phyloP scores from a whole-genome alignment of 2,888 invertebrate genomes.

The Mesorhabditis belari region DNA sequence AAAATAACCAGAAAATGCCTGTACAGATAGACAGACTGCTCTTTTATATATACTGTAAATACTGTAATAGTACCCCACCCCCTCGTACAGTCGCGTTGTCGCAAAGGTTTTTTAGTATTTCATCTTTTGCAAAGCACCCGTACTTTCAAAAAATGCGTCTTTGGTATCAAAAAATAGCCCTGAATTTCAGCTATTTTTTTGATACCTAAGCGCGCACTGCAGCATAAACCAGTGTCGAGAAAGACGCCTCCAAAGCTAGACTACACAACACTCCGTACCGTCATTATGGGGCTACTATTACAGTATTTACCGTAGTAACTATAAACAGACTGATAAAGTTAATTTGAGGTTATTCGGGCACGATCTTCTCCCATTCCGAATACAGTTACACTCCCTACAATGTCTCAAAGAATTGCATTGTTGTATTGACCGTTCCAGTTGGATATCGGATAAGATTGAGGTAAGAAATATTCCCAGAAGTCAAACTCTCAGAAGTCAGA shows the following conservation, averaged over 20 bases:
- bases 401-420: constrained; percentile 26
- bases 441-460: constrained; percentile 28
- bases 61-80: no score
- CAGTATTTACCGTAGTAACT: not conserved
- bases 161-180: no score
- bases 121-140: no score
- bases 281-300: not conserved
- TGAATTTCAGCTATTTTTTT: not conserved
- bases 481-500: not conserved
- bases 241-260: no score
- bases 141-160: no score
- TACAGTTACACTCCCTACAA: constrained; percentile 29
- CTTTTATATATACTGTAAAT: no score
- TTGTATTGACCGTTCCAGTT: constrained; percentile 28
- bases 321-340: not conserved
- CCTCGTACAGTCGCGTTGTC: no score
- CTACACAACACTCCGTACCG: not conserved
- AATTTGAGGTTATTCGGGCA: constrained; percentile 25
- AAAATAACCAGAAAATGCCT: no score
- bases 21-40: no score
- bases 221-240: no score
- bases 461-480: not conserved
- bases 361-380: constrained; percentile 25
- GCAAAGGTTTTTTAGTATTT: no score
- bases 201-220: no score